Base-by-base conservation (phyloP, 2,888 invertebrate genomes). In the Hypomecis punctinalis region DNA sequence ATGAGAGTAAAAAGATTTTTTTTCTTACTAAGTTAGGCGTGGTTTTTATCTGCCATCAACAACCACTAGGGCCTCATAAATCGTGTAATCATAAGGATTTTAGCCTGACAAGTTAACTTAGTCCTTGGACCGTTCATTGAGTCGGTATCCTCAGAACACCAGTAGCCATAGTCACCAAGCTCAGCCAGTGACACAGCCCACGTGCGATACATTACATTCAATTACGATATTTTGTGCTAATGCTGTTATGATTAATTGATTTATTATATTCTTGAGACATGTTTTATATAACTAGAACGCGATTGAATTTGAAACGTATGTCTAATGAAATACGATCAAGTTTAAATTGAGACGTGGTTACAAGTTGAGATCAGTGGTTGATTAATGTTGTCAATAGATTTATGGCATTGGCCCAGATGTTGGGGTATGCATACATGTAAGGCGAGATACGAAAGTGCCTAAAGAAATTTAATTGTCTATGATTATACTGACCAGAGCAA, bases 191-290 rank as follows among this genome's bases (percentile, higher is more conserved):
- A 62, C 68, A 67, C 76, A 71, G 70, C 78, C 79, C 77, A 80
- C 81, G 69, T 74, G 63, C 66, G 63, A 61, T 72, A 62, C 40
- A 76, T 79, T 75, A 75, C 72, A 75, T 66, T 73, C 66, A 69
- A 64, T 68, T 66, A 72, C 68, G 68, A 70, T 72, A 79, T 77
- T 79, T 37, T 53, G 40, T 47, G 53, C 78, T 71, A 61, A 51
- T 37, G 43, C 51, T 78, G 46, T 66, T 67, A 75, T 80, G 79
- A 80, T 79, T 78, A 74, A 81, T 81, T 76, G 76, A 76, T 76
- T 75, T 67, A 69, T 64, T 69, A 63, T 60, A 68, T 73, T 71
- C 71, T 71, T 69, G 65, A 61, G 61, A 62, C 58, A 52, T 40
- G 11, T 2, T 42, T 39, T 6, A 37, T 11, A 55, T 33, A 52